Conservation (phyloP, 2,888 invertebrate species). For the Epistrophe eligans region DNA sequence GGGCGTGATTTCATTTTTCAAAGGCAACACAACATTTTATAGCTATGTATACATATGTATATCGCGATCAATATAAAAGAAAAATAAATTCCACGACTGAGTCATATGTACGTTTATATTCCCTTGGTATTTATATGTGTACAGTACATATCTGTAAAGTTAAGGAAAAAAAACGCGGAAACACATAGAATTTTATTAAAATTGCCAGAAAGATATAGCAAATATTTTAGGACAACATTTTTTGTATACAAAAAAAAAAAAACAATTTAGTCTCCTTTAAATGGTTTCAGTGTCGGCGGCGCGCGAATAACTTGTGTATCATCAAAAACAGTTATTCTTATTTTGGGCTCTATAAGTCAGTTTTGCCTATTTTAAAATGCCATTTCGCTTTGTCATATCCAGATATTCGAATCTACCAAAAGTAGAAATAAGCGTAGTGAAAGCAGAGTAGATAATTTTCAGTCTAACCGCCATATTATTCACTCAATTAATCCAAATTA, state of each 20-base stretch:
- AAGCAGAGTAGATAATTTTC: no score
- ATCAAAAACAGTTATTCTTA: not conserved
- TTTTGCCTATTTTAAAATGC: not conserved
- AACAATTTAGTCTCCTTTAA: not conserved
- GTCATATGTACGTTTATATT: not conserved
- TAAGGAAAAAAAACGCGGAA: not conserved
- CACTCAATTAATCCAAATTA: no score
- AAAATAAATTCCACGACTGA: not conserved
- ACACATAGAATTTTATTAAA: slow-evolving; percentile 1
- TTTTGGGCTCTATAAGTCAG: not conserved
- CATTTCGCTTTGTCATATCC: not conserved
- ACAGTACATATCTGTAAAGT: not conserved
- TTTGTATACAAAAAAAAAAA: not conserved
- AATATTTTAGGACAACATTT: not conserved
- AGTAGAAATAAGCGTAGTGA: no score
- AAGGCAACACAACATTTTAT: slow-evolving; percentile 3
- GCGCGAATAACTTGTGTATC: not conserved
- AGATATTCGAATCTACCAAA: no score
- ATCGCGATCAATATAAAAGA: not conserved
- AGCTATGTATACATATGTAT: no score
- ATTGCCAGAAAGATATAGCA: not conserved
- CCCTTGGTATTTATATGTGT: not conserved
- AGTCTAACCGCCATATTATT: no score
- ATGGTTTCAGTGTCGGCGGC: not conserved
- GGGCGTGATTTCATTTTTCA: slow-evolving; percentile 11